A percentile compares a stretch with the other conserved stretches of the same genome.
Evolutionary conservation across 2,797 vertebrate species (phyloP).

Genomic region (Hoplostethus atlanticus): DNA sequence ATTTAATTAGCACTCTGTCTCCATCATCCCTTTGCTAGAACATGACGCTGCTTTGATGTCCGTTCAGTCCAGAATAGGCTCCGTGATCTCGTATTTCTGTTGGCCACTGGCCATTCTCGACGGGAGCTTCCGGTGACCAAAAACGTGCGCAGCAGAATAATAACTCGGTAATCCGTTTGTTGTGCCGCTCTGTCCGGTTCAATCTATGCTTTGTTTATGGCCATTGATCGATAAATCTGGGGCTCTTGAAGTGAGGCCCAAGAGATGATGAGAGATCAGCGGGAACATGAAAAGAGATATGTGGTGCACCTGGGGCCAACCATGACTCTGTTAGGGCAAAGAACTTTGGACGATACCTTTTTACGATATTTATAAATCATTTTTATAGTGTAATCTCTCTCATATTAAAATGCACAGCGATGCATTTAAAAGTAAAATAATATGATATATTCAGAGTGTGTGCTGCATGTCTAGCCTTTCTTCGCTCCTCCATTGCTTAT

Average conservation of each 20-base stretch:
- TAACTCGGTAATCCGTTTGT: constrained; percentile 55
- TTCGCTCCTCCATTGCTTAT: not conserved
- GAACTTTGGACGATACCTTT: constrained; percentile 48
- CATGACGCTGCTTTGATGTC: constrained; percentile 32
- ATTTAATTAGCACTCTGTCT: constrained; percentile 32
- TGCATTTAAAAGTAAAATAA: not conserved
- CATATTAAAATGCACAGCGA: not conserved
- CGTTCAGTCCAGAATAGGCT: constrained; percentile 11
- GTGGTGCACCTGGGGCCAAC: constrained; percentile 45
- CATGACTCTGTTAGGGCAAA: constrained; percentile 22
- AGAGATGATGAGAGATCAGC: constrained; percentile 76
- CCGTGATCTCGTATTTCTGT: not conserved
- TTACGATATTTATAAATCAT: not conserved
- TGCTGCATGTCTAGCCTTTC: constrained; percentile 11
- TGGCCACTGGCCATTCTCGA: constrained; percentile 26
- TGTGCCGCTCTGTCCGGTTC: constrained; percentile 64
- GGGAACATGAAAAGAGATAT: constrained; percentile 66
- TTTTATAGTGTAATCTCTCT: not conserved
- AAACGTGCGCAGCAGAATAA: constrained; percentile 19
- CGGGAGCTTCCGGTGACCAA: constrained; percentile 22
- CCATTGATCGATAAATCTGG: constrained; percentile 77
- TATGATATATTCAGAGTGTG: not conserved
- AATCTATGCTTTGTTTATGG: constrained; percentile 79
- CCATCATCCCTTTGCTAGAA: constrained; percentile 25
- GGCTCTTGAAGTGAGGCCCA: constrained; percentile 68